A percentile compares a stretch with the other conserved stretches of the same genome.
These are phyloP conservation scores for Hestina assimilis DNA, from an alignment of 1,140 invertebrate genomes.

Conservation along the genomic window DNA sequence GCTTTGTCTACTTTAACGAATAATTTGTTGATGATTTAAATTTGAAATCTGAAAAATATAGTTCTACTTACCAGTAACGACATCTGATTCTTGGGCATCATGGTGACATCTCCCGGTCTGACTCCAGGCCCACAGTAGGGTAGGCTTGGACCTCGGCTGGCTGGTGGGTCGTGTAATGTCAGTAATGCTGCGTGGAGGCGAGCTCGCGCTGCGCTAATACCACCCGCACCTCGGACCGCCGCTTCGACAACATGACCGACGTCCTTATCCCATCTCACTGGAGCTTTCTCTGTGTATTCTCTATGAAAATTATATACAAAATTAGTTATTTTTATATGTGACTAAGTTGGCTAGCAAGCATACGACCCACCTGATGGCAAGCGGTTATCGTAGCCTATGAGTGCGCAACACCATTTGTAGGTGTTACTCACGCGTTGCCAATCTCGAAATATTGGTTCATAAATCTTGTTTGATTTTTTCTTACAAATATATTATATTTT, in stretches of 20 bases:
- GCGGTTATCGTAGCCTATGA: too few relatives aligned
- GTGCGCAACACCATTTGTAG: too few relatives aligned
- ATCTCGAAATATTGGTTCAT: too few relatives aligned
- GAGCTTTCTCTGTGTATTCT: slow-evolving; percentile 21
- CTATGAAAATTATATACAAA: neutral
- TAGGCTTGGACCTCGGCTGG: slow-evolving; percentile 23
- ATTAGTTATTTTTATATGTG: too few relatives aligned
- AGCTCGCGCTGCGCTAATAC: slow-evolving; percentile 58
- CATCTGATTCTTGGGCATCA: slow-evolving; percentile 69
- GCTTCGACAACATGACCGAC: slow-evolving; percentile 66
- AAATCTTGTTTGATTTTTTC: neutral
- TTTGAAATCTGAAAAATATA: too few relatives aligned
- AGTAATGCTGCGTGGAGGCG: slow-evolving; percentile 56
- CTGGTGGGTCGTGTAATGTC: slow-evolving; percentile 16
- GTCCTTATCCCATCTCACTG: slow-evolving; percentile 62
- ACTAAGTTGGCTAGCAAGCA: too few relatives aligned
- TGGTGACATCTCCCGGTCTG: slow-evolving; percentile 68
- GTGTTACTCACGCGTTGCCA: too few relatives aligned
- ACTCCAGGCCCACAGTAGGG: slow-evolving; percentile 68
- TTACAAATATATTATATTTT: too few relatives aligned
- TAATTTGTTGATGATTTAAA: too few relatives aligned
- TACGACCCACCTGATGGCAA: too few relatives aligned
- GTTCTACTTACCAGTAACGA: slow-evolving; percentile 57
- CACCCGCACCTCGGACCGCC: slow-evolving; percentile 56
- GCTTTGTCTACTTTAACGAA: too few relatives aligned